A percentile compares a stretch with the other conserved stretches of the same genome.
These are phyloP conservation scores for Carollia perspicillata DNA, from an alignment of 2,113 vertebrate genomes.

Conservation along the genomic window DNA sequence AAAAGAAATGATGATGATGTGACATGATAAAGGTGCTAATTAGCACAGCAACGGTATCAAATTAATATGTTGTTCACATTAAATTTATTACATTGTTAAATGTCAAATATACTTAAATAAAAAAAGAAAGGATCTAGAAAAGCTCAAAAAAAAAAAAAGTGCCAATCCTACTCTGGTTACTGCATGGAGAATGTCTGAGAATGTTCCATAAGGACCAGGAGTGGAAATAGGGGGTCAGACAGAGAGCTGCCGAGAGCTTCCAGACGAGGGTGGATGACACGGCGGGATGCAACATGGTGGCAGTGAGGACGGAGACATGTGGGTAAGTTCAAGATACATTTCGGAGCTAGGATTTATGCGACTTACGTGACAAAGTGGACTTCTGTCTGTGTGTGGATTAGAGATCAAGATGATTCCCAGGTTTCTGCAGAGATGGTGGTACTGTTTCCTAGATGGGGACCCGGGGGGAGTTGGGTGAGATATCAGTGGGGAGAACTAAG, in stretches of 20 bases:
- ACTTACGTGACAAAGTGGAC: neutral
- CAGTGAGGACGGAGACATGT: neutral
- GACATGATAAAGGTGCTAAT: no score
- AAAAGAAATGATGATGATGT: no score
- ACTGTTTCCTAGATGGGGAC: neutral
- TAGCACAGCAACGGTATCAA: neutral
- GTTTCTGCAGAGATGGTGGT: neutral
- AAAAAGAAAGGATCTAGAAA: neutral
- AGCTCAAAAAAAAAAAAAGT: neutral
- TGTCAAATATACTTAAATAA: neutral
- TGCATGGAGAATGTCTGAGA: neutral
- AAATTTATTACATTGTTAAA: neutral
- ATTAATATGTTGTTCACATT: neutral
- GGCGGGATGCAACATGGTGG: no score
- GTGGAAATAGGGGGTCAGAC: neutral
- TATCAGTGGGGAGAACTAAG: neutral
- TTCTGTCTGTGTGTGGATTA: neutral
- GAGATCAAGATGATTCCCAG: neutral
- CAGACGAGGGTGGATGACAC: neutral
- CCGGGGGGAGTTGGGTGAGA: neutral
- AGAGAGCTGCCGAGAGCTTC: neutral
- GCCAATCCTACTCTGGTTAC: neutral
- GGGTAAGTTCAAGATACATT: neutral
- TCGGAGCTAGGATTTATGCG: neutral
- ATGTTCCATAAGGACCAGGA: neutral